Evolutionary conservation across 2,888 invertebrate genomes (phyloP).

Genomic region (Mystacides longicornis): DNA sequence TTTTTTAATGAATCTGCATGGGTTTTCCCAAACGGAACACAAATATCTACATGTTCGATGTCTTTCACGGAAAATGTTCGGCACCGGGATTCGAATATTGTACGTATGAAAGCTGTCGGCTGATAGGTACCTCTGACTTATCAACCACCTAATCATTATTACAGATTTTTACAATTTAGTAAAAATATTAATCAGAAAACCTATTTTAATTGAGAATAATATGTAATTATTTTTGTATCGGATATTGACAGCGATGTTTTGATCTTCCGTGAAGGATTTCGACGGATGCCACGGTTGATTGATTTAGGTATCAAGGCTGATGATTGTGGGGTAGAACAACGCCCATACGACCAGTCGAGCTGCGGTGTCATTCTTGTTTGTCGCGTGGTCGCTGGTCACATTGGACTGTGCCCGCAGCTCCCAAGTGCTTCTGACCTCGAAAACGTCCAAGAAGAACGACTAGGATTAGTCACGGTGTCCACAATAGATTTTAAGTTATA

Average conservation of each 20-base stretch:
- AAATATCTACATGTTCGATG: too few relatives aligned
- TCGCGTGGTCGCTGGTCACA: not conserved
- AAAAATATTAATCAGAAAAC: not conserved
- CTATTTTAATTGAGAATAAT: not conserved
- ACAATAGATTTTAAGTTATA: constrained; percentile 20
- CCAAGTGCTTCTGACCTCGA: constrained; percentile 20
- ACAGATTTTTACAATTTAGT: too few relatives aligned
- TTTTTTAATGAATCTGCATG: too few relatives aligned
- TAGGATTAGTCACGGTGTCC: constrained; percentile 19
- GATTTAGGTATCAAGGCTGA: not conserved
- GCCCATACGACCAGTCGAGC: not conserved
- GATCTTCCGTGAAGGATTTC: constrained; percentile 1
- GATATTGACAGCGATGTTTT: not conserved
- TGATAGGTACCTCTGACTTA: too few relatives aligned
- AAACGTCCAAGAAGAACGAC: constrained; percentile 19
- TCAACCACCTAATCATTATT: too few relatives aligned
- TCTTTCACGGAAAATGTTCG: too few relatives aligned
- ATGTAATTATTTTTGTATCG: not conserved
- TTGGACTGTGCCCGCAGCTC: constrained; percentile 7
- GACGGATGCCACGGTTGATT: not conserved
- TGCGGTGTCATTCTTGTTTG: constrained; percentile 4
- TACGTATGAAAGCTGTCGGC: too few relatives aligned
- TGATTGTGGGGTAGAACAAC: not conserved
- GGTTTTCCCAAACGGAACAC: too few relatives aligned
- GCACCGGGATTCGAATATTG: too few relatives aligned